Base-by-base conservation (phyloP, 2,797 vertebrate species). In the Poeciliopsis gracilis region DNA sequence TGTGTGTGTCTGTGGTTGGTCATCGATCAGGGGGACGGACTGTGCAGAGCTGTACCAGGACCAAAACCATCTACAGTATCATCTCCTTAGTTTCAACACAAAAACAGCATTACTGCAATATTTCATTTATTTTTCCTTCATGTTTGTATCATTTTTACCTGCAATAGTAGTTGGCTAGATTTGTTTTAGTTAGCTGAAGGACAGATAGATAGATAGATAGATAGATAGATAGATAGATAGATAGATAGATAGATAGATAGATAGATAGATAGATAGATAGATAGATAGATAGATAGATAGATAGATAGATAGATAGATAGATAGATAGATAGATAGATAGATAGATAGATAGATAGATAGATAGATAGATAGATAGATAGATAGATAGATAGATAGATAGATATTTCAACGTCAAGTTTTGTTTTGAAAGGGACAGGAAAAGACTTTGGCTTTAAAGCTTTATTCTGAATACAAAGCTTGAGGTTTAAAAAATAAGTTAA, bases 1-100 rank as follows among this genome's bases (percentile, higher is more conserved):
- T 47, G 51, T 55, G 51, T 55, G 23, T 25, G 46, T 38, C 7
- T 55, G 51, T 55, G 23, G 25, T 63, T 76, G 61, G 25, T 53
- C 23, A 67, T 67, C 20, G 63, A 47, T 76, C 76, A 76, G 79
- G 33, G 71, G 38, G 77, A 84, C 79, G 77, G 6, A 83, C 77
- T 77, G 91, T 90, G 47, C 87, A 91, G 88, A 89, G 76, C 82
- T 38, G 91, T 91, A 90, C 91, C 91, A 93, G 90, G 90, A 91
- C 79, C 85, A 80, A 57, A 77, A 82, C 82, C 86, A 84, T 80
- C 79, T 70, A 84, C 61, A 71, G 77, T 75, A 81, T 86, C 78
- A 73, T 84, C 77, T 82, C 67, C 47, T 63, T 63, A 18, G 33
- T 53, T 75, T 86, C 53, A 77, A 46, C 69, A 82, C 71, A 78